Base-by-base conservation (phyloP, 2,797 vertebrate genomes). In the Falco cherrug region DNA sequence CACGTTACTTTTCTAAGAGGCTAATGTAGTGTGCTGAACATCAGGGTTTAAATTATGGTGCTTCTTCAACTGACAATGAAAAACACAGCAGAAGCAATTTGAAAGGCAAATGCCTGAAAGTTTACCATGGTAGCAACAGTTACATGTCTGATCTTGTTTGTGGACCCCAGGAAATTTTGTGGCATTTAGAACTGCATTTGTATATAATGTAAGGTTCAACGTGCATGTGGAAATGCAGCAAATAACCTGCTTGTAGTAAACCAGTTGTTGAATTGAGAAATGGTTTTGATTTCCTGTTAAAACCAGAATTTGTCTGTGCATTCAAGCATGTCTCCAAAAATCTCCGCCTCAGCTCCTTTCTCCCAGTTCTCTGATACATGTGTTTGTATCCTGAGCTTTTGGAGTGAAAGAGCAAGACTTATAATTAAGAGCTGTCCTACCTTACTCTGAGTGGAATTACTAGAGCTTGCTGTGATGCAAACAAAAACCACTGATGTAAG, bases 291-390 rank as follows among this genome's bases (percentile, higher is more conserved):
- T 88, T 92, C 57, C 11, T 87, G 5, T 60, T 59, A 71, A 73
- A 68, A 3, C 41, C 2, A 37, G 13, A 70, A 5, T 67, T 67
- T 53, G 2, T 11, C 20, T 25, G 9, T 63, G 25, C 54, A 22
- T 84, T 84, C 39, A 78, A 26, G 35, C 3, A 25, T 4, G n/a
- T 26, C 5, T 5, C 9, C 47, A 28, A 51, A 85, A 78, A 82
- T 9, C 9, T 68, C 35, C 76, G 35, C 14, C 29, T 82, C 43
- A 63, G 13, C 6, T 74, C 9, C 12, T 53, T 69, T 80, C 19
- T 79, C 4, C 15, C 29, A 16, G 12, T 39, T 29, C 24, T 89
- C 50, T 71, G 37, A 41, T 2, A 68, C 0, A 1, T 15, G 4
- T 47, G 35, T 77, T 65, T 77, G 25, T 6, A 78, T 21, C 11